Conservation (phyloP, 2,888 invertebrate species). For the Nomada fucata region DNA sequence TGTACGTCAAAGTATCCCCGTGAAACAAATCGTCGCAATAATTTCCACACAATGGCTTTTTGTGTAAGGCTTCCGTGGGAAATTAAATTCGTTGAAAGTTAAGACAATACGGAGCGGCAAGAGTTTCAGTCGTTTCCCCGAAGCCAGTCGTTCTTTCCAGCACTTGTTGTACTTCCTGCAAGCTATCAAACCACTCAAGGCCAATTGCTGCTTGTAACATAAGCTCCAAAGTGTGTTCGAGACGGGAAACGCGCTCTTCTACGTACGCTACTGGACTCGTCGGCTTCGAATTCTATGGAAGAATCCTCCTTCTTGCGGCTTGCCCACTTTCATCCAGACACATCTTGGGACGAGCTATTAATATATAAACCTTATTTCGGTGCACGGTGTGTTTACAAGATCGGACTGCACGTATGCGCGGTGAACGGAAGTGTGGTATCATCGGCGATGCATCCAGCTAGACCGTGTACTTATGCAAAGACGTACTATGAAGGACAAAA, state of each 20-base stretch:
- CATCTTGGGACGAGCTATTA: slow-evolving; percentile 73
- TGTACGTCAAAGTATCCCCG: too few species aligned
- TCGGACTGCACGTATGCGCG: slow-evolving; percentile 47
- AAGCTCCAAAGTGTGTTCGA: slow-evolving; percentile 19
- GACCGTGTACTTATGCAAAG: slow-evolving; percentile 3
- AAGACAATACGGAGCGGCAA: neutral
- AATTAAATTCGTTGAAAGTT: neutral
- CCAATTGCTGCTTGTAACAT: slow-evolving; percentile 50
- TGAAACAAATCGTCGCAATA: neutral
- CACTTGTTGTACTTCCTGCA: slow-evolving; percentile 36
- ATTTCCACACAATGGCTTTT: neutral
- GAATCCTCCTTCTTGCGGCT: slow-evolving; percentile 31
- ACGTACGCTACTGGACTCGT: neutral
- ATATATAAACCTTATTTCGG: slow-evolving; percentile 76
- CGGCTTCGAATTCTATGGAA: slow-evolving; percentile 18
- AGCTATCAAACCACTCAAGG: slow-evolving; percentile 54
- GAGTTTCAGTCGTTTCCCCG: neutral
- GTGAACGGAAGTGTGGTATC: slow-evolving; percentile 69
- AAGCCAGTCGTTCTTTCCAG: neutral
- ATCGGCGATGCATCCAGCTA: slow-evolving; percentile 51
- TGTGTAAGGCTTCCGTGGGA: neutral
- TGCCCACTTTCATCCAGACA: slow-evolving; percentile 64
- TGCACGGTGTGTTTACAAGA: slow-evolving; percentile 76
- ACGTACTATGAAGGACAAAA: slow-evolving; percentile 11
- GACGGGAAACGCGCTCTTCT: slow-evolving; percentile 7